These are phyloP conservation scores for Troides oblongomaculatus DNA, from an alignment of 2,888 invertebrate genomes.

Conservation along the genomic window DNA sequence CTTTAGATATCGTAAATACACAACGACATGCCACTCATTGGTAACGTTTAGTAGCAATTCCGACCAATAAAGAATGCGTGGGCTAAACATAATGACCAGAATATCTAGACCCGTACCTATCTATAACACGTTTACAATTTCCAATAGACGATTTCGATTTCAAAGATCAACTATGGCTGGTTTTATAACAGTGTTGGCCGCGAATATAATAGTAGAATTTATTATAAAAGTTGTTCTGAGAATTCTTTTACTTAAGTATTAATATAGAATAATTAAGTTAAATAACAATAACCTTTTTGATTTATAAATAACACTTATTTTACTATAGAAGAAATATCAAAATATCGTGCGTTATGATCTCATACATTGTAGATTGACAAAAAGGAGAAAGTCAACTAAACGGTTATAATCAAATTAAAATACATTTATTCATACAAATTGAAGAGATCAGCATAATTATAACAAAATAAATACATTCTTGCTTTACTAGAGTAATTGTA, in stretches of 20 bases:
- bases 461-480: too few species aligned
- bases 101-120: conserved; percentile 45
- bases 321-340: too few species aligned
- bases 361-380: too few species aligned
- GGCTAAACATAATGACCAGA: conserved; percentile 60
- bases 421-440: too few species aligned
- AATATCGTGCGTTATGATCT: too few species aligned
- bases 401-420: too few species aligned
- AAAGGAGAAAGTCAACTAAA: too few species aligned
- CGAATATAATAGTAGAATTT: conserved; percentile 45
- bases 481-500: too few species aligned
- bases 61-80: conserved; percentile 73
- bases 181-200: conserved; percentile 51
- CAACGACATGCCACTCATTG: conserved; percentile 74
- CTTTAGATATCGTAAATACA: conserved; percentile 69
- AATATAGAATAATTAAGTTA: too few species aligned
- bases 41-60: conserved; percentile 78
- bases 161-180: conserved; percentile 2
- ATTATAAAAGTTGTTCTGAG: background rate
- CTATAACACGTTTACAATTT: conserved; percentile 18
- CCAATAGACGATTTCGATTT: background rate
- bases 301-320: too few species aligned
- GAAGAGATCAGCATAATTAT: too few species aligned
- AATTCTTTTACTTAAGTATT: background rate
- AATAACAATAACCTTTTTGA: too few species aligned